Base-by-base conservation (phyloP, 1,140 invertebrate genomes). In the Dendrolimus kikuchii region DNA sequence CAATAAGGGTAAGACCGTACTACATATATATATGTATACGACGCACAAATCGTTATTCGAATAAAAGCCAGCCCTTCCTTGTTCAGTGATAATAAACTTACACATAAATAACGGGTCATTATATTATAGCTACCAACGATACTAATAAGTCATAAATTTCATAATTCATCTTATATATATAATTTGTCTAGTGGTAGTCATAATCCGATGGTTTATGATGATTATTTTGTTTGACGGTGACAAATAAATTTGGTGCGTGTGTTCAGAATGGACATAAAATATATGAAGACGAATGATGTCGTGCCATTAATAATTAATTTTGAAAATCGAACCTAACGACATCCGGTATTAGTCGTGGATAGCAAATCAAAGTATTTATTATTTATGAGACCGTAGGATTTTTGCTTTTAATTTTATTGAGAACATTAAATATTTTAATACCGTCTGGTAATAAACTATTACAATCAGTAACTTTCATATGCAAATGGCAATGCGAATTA, bases 361-460 rank as follows among this genome's bases (percentile, higher is more conserved):
- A 48, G 47, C 53, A 55, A 58, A 51, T 44, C 53, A 46, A 60
- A 37, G 42, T 23, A 23, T 23, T 38, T 45, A 48, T 53, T 61
- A 59, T 59, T 61, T 64, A 59, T 61, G 40, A 51, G 40, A 43
- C 59, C 54, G 57, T 64, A 62, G 63, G 57, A 63, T 60, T 66
- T 60, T 62, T 68, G 64, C 62, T 75, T 75, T 71, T 64, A 61
- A 64, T 66, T 71, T 73, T 75, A 71, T 60, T 60, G 37, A 40
- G 7, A 49, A 55, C 43, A 53, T 57, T 57, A 59, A 51, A 45
- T 5, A 40, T 50, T 41, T 38, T 40, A 8, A 41, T 50, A 23
- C 9, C 49, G 40, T 10, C 40, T 10, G 40, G 39, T 45, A 41
- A 36, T 50, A 53, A 43, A 39, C 40, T 46, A 46, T 46, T 49